These are phyloP conservation scores for Crossaster papposus DNA, from an alignment of 53 echinoderm and acorn worm genomes.

Conservation along the genomic window DNA sequence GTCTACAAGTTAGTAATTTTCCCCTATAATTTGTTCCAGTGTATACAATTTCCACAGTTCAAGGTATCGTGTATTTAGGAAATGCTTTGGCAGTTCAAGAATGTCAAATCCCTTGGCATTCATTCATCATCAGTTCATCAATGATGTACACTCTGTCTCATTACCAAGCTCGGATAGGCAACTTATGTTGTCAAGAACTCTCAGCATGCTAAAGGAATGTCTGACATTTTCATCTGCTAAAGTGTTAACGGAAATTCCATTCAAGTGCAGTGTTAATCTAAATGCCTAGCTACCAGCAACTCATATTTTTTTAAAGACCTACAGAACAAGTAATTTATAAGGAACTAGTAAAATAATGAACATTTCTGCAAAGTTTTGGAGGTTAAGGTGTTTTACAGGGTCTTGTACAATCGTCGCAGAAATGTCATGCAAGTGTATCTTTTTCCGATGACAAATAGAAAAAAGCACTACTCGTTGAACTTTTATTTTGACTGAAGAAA, in stretches of 20 bases:
- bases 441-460: not conserved
- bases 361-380: not conserved
- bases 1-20: no score
- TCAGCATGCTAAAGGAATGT: slow-evolving; percentile 41
- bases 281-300: slow-evolving; percentile 25
- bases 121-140: not conserved
- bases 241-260: not conserved
- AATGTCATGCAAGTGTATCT: slow-evolving; percentile 22
- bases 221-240: slow-evolving; percentile 10
- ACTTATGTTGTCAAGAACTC: slow-evolving; percentile 35
- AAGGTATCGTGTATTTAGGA: not conserved
- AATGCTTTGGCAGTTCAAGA: not conserved
- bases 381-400: not conserved
- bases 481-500: slow-evolving; percentile 21
- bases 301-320: not conserved
- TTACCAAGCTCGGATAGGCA: not conserved
- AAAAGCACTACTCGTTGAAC: slow-evolving; percentile 44
- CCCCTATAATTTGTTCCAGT: no score
- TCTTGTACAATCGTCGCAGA: not conserved
- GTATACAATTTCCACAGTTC: no score
- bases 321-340: not conserved
- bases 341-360: not conserved
- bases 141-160: not conserved
- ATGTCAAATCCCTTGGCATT: slow-evolving; percentile 12
- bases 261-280: not conserved